These are phyloP conservation scores for Pinna nobilis DNA, from an alignment of 1,140 invertebrate species.

Conservation along the genomic window DNA sequence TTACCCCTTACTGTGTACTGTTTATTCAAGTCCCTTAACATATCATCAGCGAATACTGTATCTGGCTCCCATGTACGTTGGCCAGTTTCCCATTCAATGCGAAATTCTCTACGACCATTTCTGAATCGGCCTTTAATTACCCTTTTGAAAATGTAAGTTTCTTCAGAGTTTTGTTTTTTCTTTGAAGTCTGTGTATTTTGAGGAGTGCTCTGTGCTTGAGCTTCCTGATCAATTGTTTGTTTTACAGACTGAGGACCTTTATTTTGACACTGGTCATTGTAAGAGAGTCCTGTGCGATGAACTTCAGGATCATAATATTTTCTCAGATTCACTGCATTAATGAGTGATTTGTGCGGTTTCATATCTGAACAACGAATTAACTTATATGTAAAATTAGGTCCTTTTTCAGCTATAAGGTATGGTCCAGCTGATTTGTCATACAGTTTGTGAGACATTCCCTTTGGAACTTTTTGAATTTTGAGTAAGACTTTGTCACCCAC, in stretches of 20 bases:
- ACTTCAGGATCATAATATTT: constrained; percentile 26
- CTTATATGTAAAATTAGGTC: constrained; percentile 41
- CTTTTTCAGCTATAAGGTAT: constrained; percentile 29
- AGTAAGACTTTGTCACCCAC: constrained; percentile 23
- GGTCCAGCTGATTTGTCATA: constrained; percentile 36
- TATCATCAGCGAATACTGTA: constrained; percentile 6
- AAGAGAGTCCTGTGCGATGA: neutral
- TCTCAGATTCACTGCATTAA: constrained; percentile 26
- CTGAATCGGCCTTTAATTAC: neutral
- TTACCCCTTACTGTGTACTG: constrained; percentile 15
- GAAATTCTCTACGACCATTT: constrained; percentile 15
- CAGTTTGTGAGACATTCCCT: constrained; percentile 34
- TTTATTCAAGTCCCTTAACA: constrained; percentile 13
- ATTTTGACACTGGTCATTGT: neutral
- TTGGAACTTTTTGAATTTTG: constrained; percentile 10
- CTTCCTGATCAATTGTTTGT: neutral
- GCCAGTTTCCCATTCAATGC: constrained; percentile 15
- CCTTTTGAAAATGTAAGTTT: constrained; percentile 2
- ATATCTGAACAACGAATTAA: constrained; percentile 4
- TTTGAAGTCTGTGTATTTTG: neutral
- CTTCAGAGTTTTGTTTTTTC: neutral
- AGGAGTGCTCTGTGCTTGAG: neutral
- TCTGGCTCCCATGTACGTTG: constrained; percentile 26
- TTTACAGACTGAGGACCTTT: neutral
- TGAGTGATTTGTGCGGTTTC: constrained; percentile 8